A percentile compares a stretch with the other conserved stretches of the same genome.
Evolutionary conservation across 2,888 invertebrate genomes (phyloP).

Genomic region (Ypsolopha sequella): DNA sequence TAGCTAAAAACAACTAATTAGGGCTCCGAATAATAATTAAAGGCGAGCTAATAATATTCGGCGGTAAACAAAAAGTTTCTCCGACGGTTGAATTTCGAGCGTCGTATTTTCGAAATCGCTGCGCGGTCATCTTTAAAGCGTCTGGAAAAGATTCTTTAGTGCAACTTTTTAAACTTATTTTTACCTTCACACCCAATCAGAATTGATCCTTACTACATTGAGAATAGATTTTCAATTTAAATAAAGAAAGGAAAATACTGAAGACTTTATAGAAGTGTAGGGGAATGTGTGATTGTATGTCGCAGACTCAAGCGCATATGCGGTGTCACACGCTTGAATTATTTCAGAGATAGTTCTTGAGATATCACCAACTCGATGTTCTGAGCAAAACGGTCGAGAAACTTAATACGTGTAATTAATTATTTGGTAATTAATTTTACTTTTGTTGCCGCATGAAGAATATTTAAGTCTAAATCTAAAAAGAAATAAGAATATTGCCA

Average conservation of each 20-base stretch:
- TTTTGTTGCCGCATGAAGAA: not conserved
- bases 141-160: slow-evolving; percentile 7
- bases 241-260: not conserved
- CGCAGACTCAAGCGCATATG: slow-evolving; percentile 17
- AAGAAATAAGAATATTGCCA: too few species aligned
- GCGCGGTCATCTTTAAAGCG: slow-evolving; percentile 39
- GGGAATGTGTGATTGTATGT: slow-evolving; percentile 14
- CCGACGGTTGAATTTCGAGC: slow-evolving; percentile 51
- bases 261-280: slow-evolving; percentile 1
- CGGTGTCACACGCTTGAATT: slow-evolving; percentile 35
- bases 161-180: slow-evolving; percentile 4
- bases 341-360: slow-evolving; percentile 55
- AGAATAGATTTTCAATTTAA: not conserved
- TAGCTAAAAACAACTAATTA: slow-evolving; percentile 41
- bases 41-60: slow-evolving; percentile 38
- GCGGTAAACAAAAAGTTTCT: slow-evolving; percentile 44
- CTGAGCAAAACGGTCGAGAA: slow-evolving; percentile 35
- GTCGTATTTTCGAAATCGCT: slow-evolving; percentile 65
- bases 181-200: slow-evolving; percentile 2
- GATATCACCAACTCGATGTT: slow-evolving; percentile 47
- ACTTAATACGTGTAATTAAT: slow-evolving; percentile 1
- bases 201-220: slow-evolving; percentile 5
- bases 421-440: not conserved
- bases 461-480: not conserved
- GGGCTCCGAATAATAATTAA: slow-evolving; percentile 48